Evolutionary conservation across 2,113 vertebrate species (phyloP).

Genomic region (Eulacestoma nigropectus): DNA sequence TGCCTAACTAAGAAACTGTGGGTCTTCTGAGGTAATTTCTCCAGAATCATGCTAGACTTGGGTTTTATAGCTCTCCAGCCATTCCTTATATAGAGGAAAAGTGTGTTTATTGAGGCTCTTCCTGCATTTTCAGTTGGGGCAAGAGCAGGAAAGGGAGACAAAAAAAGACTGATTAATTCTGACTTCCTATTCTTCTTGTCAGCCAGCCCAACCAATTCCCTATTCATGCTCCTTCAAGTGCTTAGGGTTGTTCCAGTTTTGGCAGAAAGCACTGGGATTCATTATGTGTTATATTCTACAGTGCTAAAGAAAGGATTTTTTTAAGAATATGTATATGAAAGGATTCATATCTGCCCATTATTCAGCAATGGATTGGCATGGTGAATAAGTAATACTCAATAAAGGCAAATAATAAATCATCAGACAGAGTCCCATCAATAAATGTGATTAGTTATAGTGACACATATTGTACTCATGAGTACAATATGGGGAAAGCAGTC

Average conservation of each 20-base stretch:
- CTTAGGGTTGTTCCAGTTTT: not conserved
- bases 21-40: not conserved
- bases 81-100: not conserved
- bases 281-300: not conserved
- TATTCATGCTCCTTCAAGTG: not conserved
- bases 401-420: not conserved
- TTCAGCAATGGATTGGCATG: not conserved
- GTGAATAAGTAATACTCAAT: not conserved
- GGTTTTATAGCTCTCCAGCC: not conserved
- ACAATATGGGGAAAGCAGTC: not conserved
- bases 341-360: not conserved
- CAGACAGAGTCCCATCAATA: not conserved
- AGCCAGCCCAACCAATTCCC: not conserved
- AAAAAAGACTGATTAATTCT: not conserved
- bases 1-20: not conserved
- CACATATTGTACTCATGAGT: not conserved
- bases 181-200: not conserved
- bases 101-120: not conserved
- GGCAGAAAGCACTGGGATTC: not conserved
- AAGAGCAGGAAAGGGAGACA: not conserved
- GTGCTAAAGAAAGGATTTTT: not conserved
- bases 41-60: not conserved
- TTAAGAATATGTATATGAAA: not conserved
- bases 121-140: not conserved
- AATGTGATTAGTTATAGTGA: not conserved